Evolutionary conservation across 1,140 invertebrate genomes (phyloP), one percentile per base, ranked within the genome.

Genomic region (Eupristina koningsbergeri): DNA sequence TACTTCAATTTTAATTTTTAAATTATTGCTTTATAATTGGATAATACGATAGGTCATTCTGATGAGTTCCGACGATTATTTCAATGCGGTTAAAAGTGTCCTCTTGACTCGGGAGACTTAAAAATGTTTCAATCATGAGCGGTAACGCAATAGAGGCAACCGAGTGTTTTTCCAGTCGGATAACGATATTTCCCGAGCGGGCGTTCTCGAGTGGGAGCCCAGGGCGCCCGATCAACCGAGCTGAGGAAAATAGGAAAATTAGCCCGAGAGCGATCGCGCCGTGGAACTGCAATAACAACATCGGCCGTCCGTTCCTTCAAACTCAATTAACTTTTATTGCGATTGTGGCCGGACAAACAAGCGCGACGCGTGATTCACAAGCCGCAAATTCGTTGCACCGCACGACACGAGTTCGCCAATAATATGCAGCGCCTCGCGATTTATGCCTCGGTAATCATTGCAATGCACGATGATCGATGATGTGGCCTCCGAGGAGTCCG

Each of bases 281-380:
- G 73, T 0, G 22, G 22, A 71, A 71, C 19, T 22, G 67, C 7
- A 71, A 67, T 67, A n/a, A n/a, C 64, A 36, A 41, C 36, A 13
- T n/a, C 13, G 22, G 19, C 45, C 45, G 45, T 74, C 45, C 41
- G 36, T 13, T 47, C 17, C 22, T 50, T 74, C 31, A 50, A 74
- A 74, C 73, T 50, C 45, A 50, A 50, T 74, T 74, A 74, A 50
- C 3, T 74, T 71, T 74, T 34, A 50, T 74, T 74, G n/a, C 41
- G 22, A 74, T 74, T 74, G n/a, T n/a, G 22, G 50, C 31, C 13
- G 15, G 45, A 15, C 45, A 45, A 73, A 11, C 41, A n/a, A n/a
- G 69, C 69, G 69, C 19, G 41, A 47, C 69, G 45, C 41, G 45
- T 74, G 73, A 74, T 74, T 74, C 73, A 74, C 45, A 50, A 50